Base-by-base conservation (phyloP, 1,140 invertebrate genomes). In the Drosophila albomicans region DNA sequence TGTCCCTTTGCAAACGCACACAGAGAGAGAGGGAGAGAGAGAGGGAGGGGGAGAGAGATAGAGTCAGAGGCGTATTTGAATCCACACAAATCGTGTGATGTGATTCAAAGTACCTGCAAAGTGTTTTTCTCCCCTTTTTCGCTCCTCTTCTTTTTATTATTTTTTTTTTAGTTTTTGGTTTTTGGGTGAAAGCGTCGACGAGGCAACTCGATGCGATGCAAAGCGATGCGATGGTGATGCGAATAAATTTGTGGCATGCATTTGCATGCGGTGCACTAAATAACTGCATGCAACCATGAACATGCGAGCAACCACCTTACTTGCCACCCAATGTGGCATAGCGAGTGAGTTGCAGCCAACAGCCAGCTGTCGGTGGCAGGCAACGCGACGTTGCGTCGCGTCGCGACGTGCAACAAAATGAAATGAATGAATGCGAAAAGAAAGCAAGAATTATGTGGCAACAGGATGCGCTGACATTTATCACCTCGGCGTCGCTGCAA, bases 391-490 rank as follows among this genome's bases (percentile, higher is more conserved):
- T 41, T 8, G 38, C 38, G 38, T 41, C 38, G 38, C 41, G 48
- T 11, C 35, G 54, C 54, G 30, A 35, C 48, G 32, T 45, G 70
- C 70, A 66, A 16, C 70, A 43, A 57, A 74, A 59, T 75, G 73
- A 74, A 74, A 54, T 76, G 73, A 77, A 61, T 66, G 48, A 65
- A 63, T 59, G 70, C 70, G 56, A 65, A 76, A 79, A 52, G 49
- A 57, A 67, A 57, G 48, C 75, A 61, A 78, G 61, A 85, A 79
- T 78, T 85, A 86, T 81, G 82, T 75, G 82, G 75, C 82, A 88
- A 88, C 84, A 88, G 76, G 77, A 88, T 78, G 73, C 84, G 43
- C 73, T 88, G 84, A 87, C 80, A 87, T 88, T 88, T 87, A 88
- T 87, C 84, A 87, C 84, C 84, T 88, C 20, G 20, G 66, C 32